Evolutionary conservation across 1,140 invertebrate species (phyloP).

Genomic region (Colletes gigas): DNA sequence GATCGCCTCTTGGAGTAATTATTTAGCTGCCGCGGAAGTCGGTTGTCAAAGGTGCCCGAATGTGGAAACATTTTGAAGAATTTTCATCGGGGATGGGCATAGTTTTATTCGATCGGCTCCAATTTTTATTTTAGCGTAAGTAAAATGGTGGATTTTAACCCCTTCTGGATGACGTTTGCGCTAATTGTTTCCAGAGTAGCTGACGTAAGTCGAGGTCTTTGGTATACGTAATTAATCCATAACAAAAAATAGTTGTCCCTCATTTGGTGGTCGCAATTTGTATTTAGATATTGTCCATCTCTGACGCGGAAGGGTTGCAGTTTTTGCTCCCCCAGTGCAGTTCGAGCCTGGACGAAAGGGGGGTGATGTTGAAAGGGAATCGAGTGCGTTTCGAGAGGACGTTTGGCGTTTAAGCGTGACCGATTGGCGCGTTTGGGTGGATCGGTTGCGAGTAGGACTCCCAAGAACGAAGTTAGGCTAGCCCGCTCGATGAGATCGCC

Average conservation of each 20-base stretch:
- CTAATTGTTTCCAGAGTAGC: too few species aligned
- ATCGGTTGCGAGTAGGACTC: not conserved
- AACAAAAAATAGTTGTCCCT: too few species aligned
- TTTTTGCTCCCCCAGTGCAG: too few species aligned
- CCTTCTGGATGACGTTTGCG: too few species aligned
- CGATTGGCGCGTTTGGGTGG: not conserved
- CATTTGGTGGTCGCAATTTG: too few species aligned
- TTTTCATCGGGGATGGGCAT: not conserved
- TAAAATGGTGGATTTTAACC: too few species aligned
- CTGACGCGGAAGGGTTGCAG: too few species aligned
- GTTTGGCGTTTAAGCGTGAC: conserved; percentile 10
- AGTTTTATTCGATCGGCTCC: not conserved
- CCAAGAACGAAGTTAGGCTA: not conserved
- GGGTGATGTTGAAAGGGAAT: conserved; percentile 15
- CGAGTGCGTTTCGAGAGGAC: conserved; percentile 14
- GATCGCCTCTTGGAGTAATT: not conserved
- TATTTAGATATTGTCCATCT: too few species aligned
- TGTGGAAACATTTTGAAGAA: not conserved
- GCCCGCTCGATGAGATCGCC: not conserved
- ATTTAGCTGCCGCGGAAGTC: not conserved
- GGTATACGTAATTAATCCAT: too few species aligned
- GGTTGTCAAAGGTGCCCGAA: not conserved
- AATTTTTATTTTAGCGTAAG: too few species aligned
- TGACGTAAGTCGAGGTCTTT: too few species aligned
- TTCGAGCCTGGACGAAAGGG: not conserved